Evolutionary conservation across 2,797 vertebrate genomes (phyloP).

Genomic region (Brotula barbata): DNA sequence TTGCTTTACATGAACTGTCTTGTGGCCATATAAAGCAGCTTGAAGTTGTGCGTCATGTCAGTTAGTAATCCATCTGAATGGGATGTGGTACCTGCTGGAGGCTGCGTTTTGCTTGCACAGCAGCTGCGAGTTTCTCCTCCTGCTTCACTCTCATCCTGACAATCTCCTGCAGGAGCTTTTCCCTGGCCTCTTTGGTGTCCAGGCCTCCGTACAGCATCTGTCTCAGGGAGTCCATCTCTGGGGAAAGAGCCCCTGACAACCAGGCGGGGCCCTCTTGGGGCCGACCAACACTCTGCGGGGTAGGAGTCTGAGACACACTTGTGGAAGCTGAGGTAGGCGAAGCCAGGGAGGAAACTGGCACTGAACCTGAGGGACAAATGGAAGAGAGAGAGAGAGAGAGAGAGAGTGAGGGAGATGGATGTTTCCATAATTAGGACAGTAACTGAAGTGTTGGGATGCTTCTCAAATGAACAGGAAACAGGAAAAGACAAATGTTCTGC

Average conservation of each 20-base stretch:
- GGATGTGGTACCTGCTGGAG: conserved; percentile 89
- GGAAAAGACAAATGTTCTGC: too few species aligned
- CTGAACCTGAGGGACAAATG: conserved; percentile 55
- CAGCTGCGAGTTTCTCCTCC: conserved; percentile 91
- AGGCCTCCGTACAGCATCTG: conserved; percentile 90
- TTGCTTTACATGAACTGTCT: too few species aligned
- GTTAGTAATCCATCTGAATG: too few species aligned
- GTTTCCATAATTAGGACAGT: not conserved
- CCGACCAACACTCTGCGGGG: conserved; percentile 69
- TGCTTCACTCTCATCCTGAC: conserved; percentile 94
- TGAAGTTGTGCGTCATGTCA: too few species aligned
- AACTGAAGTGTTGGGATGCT: not conserved
- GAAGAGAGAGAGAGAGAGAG: conserved; percentile 3
- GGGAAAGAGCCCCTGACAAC: conserved; percentile 67
- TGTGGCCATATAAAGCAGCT: too few species aligned
- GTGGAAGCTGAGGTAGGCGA: conserved; percentile 82
- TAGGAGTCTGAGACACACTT: conserved; percentile 85
- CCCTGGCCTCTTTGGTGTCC: conserved; percentile 92
- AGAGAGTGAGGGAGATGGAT: not conserved
- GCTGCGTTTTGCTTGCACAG: conserved; percentile 92
- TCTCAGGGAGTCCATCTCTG: conserved; percentile 89
- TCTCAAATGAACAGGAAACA: not conserved
- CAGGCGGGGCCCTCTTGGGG: conserved; percentile 60
- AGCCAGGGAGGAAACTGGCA: conserved; percentile 52
- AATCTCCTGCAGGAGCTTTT: conserved; percentile 95